Percentiles rank a stretch among this genome's conserved stretches.
Conservation (phyloP, 2,113 vertebrate species). For the Corythoichthys haematopterus region DNA sequence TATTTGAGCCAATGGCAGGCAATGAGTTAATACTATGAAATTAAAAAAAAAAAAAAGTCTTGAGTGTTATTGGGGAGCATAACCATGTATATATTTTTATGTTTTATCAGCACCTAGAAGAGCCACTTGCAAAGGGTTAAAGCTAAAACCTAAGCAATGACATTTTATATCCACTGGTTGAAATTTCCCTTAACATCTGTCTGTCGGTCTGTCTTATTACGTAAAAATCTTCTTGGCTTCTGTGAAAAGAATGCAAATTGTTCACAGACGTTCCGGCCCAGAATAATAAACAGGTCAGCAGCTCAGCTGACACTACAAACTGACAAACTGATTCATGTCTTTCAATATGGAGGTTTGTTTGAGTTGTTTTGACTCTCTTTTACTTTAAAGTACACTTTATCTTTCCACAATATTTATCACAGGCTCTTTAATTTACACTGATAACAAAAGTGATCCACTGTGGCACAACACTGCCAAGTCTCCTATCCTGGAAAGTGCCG, state of each 20-base stretch:
- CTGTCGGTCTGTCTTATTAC: slow-evolving; percentile 12
- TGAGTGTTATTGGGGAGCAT: no score
- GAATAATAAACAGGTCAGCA: slow-evolving; percentile 29
- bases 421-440: not conserved
- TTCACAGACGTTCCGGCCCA: slow-evolving; percentile 38
- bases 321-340: slow-evolving; percentile 58
- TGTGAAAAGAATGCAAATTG: slow-evolving; percentile 61
- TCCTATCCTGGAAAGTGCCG: not conserved
- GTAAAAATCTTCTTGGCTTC: slow-evolving; percentile 34
- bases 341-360: slow-evolving; percentile 38
- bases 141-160: not conserved
- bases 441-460: not conserved
- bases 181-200: not conserved
- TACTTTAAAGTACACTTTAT: not conserved
- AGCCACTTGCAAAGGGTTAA: not conserved
- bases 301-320: slow-evolving; percentile 58
- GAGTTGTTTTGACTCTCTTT: not conserved
- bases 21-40: no score
- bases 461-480: not conserved
- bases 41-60: no score
- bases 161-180: not conserved
- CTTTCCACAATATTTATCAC: not conserved
- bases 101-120: no score
- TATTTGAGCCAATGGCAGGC: no score
- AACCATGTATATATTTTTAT: no score